phyloP scores from a whole-genome alignment of 2,888 invertebrate genomes.

The Oligia strigilis region DNA sequence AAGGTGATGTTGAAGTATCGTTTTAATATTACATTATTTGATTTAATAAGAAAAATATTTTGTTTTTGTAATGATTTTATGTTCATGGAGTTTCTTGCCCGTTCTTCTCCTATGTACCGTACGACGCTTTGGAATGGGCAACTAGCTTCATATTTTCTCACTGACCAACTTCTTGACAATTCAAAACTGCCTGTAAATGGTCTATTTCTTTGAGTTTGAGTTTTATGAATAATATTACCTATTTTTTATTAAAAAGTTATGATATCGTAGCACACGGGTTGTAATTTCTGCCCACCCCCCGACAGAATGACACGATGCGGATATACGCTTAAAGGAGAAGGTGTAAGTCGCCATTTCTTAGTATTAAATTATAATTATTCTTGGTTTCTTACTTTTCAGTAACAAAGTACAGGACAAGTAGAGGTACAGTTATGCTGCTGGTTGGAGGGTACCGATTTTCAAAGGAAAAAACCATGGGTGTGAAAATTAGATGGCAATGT shows the following conservation, averaged over 20 bases:
- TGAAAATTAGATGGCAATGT: slow-evolving; percentile 75
- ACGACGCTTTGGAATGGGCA: too few relatives aligned
- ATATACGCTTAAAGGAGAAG: neutral
- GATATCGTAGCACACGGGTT: neutral
- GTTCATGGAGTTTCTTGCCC: too few relatives aligned
- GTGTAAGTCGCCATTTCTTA: neutral
- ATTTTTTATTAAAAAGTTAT: neutral
- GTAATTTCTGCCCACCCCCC: neutral
- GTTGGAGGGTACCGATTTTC: slow-evolving; percentile 66
- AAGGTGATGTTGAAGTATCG: neutral
- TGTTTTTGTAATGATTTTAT: neutral
- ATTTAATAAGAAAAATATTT: neutral
- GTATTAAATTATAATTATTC: neutral
- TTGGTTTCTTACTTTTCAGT: slow-evolving; percentile 47
- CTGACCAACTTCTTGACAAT: too few relatives aligned
- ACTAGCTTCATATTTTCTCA: too few relatives aligned
- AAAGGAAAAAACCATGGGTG: slow-evolving; percentile 58
- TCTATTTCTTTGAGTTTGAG: too few relatives aligned
- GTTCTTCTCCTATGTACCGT: too few relatives aligned
- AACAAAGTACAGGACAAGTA: slow-evolving; percentile 58
- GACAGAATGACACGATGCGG: too few relatives aligned
- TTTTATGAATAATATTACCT: neutral
- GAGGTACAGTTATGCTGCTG: slow-evolving; percentile 65
- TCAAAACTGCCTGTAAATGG: too few relatives aligned
- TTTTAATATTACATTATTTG: neutral